Evolutionary conservation across 2,797 vertebrate species (phyloP).

Genomic region (Loriculus beryllinus): DNA sequence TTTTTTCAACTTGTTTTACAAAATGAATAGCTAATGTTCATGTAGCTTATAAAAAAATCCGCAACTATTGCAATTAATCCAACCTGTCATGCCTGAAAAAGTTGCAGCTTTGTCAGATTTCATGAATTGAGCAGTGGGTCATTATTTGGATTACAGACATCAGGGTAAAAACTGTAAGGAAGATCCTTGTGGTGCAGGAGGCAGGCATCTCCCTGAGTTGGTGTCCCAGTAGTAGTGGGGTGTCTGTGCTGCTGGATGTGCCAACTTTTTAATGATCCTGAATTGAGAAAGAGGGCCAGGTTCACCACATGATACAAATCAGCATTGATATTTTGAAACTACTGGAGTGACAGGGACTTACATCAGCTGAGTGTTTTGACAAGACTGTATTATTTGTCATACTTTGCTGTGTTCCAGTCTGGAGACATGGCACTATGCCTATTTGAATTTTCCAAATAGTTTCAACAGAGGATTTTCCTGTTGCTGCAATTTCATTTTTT

Average conservation of each 20-base stretch:
- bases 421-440: not conserved
- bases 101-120: not conserved
- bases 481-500: not conserved
- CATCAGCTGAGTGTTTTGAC: not conserved
- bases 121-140: not conserved
- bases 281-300: accelerated
- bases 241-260: not conserved
- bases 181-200: not conserved
- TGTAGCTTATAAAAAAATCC: not conserved
- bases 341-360: not conserved
- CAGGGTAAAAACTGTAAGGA: not conserved
- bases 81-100: not conserved
- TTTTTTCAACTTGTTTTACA: not conserved
- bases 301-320: not conserved
- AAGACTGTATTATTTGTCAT: not conserved
- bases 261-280: not conserved
- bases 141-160: not conserved
- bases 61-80: not conserved
- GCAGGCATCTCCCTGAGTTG: not conserved
- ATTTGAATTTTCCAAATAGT: not conserved
- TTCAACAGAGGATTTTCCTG: not conserved
- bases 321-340: not conserved
- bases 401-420: not conserved
- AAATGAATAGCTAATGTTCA: not conserved
- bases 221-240: not conserved